A percentile compares a stretch with the other conserved stretches of the same genome.
Conservation (phyloP, 1,140 invertebrate genomes). For the Telenomus remus region DNA sequence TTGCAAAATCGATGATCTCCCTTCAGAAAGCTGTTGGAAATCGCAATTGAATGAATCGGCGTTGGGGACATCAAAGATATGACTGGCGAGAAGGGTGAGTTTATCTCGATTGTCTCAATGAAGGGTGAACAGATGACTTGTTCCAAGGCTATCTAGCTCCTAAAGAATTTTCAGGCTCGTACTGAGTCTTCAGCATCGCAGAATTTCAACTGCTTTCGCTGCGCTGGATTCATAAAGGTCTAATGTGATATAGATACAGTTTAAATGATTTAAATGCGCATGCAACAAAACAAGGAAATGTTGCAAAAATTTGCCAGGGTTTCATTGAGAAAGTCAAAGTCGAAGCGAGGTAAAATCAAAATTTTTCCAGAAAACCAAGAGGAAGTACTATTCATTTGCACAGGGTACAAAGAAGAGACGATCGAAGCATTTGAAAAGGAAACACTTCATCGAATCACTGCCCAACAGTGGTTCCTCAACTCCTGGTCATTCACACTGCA, state of each 20-base stretch:
- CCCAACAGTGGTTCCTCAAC: background rate
- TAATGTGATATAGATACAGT: constrained; percentile 2
- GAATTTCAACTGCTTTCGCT: constrained; percentile 9
- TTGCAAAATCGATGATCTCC: background rate
- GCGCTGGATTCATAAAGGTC: constrained; percentile 2
- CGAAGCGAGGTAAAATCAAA: background rate
- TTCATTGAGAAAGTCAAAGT: background rate
- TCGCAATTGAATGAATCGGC: background rate
- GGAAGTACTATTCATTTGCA: background rate
- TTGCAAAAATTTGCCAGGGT: constrained; percentile 11
- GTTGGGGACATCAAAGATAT: constrained; percentile 8
- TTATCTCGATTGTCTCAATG: background rate
- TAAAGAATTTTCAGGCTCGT: background rate
- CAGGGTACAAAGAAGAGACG: background rate
- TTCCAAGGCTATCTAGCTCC: background rate
- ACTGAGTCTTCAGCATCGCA: background rate
- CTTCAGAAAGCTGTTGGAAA: constrained; percentile 1
- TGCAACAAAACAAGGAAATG: constrained; percentile 6
- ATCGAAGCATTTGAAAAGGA: background rate
- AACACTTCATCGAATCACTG: background rate
- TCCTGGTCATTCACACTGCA: background rate
- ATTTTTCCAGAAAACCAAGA: background rate
- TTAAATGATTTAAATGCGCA: background rate
- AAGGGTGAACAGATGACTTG: background rate
- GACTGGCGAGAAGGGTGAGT: background rate